phyloP scores from a whole-genome alignment of 2,797 vertebrate genomes.

The Enteromius anoplus region DNA sequence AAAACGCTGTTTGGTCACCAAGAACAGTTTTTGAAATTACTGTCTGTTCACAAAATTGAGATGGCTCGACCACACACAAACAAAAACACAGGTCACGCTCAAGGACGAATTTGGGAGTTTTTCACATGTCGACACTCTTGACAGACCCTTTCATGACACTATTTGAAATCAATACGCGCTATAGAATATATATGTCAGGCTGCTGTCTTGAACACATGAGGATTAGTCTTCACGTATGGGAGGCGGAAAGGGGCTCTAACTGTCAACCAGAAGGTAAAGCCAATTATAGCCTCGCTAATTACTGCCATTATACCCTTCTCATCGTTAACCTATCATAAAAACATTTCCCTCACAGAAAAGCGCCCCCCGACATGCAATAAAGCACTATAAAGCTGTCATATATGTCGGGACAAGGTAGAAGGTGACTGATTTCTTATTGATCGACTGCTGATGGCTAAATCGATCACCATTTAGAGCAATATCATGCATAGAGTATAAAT shows the following conservation, averaged over 20 bases:
- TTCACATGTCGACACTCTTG: slow-evolving; percentile 30
- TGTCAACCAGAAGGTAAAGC: slow-evolving; percentile 36
- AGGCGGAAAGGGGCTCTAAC: slow-evolving; percentile 26
- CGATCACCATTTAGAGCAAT: neutral
- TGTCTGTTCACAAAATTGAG: slow-evolving; percentile 37
- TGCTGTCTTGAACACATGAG: slow-evolving; percentile 16
- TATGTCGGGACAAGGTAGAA: neutral
- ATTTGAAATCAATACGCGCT: slow-evolving; percentile 46
- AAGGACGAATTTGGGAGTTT: slow-evolving; percentile 43
- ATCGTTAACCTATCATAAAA: slow-evolving; percentile 44
- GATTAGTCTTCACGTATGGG: slow-evolving; percentile 2
- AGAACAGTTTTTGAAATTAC: slow-evolving; percentile 46
- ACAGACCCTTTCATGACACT: slow-evolving; percentile 31
- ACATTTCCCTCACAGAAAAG: slow-evolving; percentile 16
- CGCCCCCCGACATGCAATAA: slow-evolving; percentile 20
- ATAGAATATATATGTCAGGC: slow-evolving; percentile 19
- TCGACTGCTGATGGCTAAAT: slow-evolving; percentile 13
- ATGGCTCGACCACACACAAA: neutral
- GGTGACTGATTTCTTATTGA: slow-evolving; percentile 34
- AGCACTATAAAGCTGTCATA: slow-evolving; percentile 22
- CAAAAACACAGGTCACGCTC: slow-evolving; percentile 24
- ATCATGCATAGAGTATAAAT: neutral
- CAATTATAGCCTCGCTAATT: slow-evolving; percentile 46
- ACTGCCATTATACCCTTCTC: slow-evolving; percentile 27
- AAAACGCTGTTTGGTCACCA: slow-evolving; percentile 33